Conservation (phyloP, 2,113 vertebrate genomes). For the Dissostichus mawsoni region DNA sequence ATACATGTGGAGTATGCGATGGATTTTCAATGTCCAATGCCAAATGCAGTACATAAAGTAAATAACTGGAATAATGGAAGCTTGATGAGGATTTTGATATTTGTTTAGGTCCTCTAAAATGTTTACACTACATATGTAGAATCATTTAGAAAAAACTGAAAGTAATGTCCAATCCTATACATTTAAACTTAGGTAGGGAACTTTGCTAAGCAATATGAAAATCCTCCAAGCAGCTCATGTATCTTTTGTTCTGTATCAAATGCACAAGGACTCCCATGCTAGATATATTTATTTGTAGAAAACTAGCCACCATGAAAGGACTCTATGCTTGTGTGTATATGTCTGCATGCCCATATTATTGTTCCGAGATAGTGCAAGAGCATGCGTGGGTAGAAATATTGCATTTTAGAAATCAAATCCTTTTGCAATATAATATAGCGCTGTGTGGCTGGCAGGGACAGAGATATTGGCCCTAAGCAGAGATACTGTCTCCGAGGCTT, state of each 20-base stretch:
- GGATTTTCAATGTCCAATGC: neutral
- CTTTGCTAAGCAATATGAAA: slow-evolving; percentile 22
- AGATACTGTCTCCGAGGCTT: neutral
- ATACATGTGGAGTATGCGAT: neutral
- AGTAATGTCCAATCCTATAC: too few species aligned
- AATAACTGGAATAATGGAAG: neutral
- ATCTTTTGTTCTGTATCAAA: slow-evolving; percentile 59
- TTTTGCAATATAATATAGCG: slow-evolving; percentile 25
- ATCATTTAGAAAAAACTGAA: too few species aligned
- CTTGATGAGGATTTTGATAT: too few species aligned
- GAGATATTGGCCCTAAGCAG: slow-evolving; percentile 15
- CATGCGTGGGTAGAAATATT: slow-evolving; percentile 22
- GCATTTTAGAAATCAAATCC: slow-evolving; percentile 34
- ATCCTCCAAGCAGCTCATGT: slow-evolving; percentile 52
- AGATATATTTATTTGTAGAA: slow-evolving; percentile 49
- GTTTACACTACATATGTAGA: neutral
- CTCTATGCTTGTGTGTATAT: slow-evolving; percentile 20
- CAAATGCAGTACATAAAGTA: neutral
- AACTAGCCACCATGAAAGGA: slow-evolving; percentile 26
- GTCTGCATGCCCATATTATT: slow-evolving; percentile 28
- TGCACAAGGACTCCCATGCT: slow-evolving; percentile 54
- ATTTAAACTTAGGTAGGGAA: slow-evolving; percentile 20
- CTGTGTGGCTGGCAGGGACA: slow-evolving; percentile 33
- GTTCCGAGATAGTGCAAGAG: slow-evolving; percentile 3
- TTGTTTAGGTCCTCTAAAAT: too few species aligned